These are phyloP conservation scores for Andrena marginata DNA, from an alignment of 2,888 invertebrate genomes.

Conservation along the genomic window DNA sequence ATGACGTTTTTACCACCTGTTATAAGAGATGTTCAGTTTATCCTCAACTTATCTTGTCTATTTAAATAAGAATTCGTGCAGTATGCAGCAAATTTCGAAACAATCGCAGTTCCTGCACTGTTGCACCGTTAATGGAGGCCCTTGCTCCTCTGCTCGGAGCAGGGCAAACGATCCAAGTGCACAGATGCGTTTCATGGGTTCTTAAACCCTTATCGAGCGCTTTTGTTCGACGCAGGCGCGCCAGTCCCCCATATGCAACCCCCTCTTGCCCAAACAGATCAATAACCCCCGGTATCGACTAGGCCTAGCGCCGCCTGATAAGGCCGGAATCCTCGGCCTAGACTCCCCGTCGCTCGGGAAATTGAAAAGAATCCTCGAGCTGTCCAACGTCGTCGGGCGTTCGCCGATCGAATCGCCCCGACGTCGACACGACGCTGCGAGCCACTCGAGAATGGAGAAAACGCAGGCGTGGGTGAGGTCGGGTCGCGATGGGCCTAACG, in stretches of 20 bases:
- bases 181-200: constrained; percentile 47
- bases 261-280: constrained; percentile 68
- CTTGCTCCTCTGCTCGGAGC: not conserved
- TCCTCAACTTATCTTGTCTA: too few species aligned
- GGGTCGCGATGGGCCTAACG: constrained; percentile 36
- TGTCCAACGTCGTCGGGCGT: not conserved
- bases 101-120: not conserved
- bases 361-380: constrained; percentile 9
- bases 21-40: too few species aligned
- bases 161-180: constrained; percentile 29
- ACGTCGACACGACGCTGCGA: constrained; percentile 47
- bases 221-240: constrained; percentile 73
- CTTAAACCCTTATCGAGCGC: constrained; percentile 65
- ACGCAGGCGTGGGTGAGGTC: constrained; percentile 56
- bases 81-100: too few species aligned
- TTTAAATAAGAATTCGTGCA: too few species aligned
- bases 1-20: too few species aligned
- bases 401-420: constrained; percentile 26
- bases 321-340: constrained; percentile 19
- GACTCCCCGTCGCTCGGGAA: constrained; percentile 15
- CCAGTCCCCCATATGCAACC: constrained; percentile 57
- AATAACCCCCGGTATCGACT: constrained; percentile 71
- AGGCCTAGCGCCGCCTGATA: constrained; percentile 26
- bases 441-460: constrained; percentile 46
- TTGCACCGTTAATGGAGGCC: not conserved